Evolutionary conservation across 2,113 vertebrate species (phyloP).

Genomic region (Epinephelus fuscoguttatus): DNA sequence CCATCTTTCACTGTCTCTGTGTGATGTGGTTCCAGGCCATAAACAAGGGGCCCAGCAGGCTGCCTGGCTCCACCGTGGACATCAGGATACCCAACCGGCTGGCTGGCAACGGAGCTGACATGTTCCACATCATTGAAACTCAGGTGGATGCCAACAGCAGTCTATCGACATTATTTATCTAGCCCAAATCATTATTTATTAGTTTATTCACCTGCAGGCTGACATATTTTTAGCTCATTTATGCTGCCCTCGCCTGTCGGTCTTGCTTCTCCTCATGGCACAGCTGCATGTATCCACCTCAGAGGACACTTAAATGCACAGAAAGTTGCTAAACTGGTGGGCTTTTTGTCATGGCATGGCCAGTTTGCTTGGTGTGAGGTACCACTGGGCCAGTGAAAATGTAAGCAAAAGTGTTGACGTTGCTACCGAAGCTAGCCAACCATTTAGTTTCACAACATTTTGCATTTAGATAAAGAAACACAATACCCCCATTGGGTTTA

Average conservation of each 20-base stretch:
- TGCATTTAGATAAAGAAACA: constrained; percentile 74
- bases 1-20: constrained; percentile 15
- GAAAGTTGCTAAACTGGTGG: constrained; percentile 26
- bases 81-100: constrained; percentile 94
- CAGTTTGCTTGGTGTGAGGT: constrained; percentile 50
- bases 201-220: constrained; percentile 55
- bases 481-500: constrained; percentile 64
- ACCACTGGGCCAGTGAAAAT: constrained; percentile 46
- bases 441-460: constrained; percentile 77
- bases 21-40: constrained; percentile 88
- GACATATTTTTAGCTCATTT: constrained; percentile 45
- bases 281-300: constrained; percentile 15
- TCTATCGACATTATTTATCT: constrained; percentile 40
- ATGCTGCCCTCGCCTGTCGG: constrained; percentile 7
- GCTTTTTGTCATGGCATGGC: constrained; percentile 25
- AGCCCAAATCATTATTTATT: constrained; percentile 56
- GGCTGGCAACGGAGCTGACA: constrained; percentile 89
- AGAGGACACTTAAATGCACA: constrained; percentile 25
- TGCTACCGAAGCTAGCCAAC: constrained; percentile 57
- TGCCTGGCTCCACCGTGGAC: constrained; percentile 91
- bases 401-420: constrained; percentile 61
- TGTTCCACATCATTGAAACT: constrained; percentile 92
- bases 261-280: constrained; percentile 14
- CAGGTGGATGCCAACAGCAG: constrained; percentile 86
- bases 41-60: constrained; percentile 96